These are phyloP conservation scores for Noctilio leporinus DNA, from an alignment of 2,113 vertebrate species.

Conservation along the genomic window DNA sequence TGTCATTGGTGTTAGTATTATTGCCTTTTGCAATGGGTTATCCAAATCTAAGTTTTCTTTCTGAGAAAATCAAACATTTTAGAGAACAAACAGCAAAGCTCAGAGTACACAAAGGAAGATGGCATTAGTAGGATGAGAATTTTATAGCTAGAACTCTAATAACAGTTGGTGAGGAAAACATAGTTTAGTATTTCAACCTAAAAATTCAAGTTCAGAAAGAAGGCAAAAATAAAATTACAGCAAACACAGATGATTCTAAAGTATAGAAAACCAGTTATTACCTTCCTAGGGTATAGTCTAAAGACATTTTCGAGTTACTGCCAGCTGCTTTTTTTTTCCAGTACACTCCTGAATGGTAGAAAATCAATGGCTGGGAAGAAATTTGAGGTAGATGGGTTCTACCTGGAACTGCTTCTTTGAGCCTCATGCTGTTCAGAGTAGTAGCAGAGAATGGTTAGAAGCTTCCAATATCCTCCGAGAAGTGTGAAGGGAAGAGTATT, in stretches of 20 bases:
- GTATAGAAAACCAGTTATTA: too few species aligned
- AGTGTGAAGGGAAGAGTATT: not conserved
- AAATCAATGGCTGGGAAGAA: not conserved
- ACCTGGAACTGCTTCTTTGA: not conserved
- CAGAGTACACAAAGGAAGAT: not conserved
- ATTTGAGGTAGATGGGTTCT: not conserved
- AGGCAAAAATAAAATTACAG: not conserved
- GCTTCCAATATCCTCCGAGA: too few species aligned
- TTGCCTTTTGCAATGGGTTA: not conserved
- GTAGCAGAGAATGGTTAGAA: too few species aligned
- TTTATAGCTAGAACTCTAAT: not conserved
- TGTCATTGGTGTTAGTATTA: too few species aligned
- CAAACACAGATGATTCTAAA: too few species aligned
- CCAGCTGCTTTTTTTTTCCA: rapidly evolving
- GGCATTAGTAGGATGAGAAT: not conserved
- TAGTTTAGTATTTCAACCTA: not conserved
- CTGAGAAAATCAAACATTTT: not conserved
- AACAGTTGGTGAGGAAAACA: rapidly evolving
- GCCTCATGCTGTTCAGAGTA: rapidly evolving
- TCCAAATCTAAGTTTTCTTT: not conserved
- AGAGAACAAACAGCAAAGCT: not conserved
- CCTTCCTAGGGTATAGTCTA: not conserved
- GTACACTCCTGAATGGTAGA: not conserved
- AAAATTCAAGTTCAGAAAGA: not conserved
- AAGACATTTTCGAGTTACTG: not conserved